Conservation (phyloP, 2,113 vertebrate genomes). For the Crotalus horridus region DNA sequence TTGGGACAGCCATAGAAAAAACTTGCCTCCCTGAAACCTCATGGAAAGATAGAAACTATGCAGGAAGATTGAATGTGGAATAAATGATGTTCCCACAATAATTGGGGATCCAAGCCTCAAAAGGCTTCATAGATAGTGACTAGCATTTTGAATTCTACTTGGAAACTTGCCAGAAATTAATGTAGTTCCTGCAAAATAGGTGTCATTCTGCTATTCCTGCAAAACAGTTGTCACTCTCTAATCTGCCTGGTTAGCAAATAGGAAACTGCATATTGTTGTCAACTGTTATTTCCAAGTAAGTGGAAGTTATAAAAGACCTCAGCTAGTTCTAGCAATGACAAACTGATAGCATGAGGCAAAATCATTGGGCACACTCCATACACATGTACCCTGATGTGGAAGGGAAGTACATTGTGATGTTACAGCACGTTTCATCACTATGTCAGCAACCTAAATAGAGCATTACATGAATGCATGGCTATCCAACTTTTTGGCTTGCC, state of each 20-base stretch:
- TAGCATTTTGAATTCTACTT: neutral
- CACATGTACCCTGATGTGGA: neutral
- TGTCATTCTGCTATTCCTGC: neutral
- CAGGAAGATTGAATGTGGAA: neutral
- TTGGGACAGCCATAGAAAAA: neutral
- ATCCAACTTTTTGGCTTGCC: neutral
- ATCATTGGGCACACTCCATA: neutral
- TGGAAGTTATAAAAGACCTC: neutral
- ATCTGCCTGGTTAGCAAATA: neutral
- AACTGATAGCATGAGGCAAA: neutral
- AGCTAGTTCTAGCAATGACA: neutral
- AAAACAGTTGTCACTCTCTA: neutral
- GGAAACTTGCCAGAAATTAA: neutral
- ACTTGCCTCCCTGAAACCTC: neutral
- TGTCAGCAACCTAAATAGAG: neutral
- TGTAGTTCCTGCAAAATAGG: neutral
- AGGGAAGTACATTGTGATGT: neutral
- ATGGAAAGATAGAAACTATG: neutral
- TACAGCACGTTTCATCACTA: neutral
- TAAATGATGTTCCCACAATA: neutral
- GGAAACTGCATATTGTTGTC: neutral
- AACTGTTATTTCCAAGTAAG: neutral
- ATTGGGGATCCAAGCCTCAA: neutral
- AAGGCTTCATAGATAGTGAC: neutral
- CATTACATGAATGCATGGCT: neutral